These are phyloP conservation scores for Hydrochoerus hydrochaeris DNA, from an alignment of 2,113 vertebrate species.

Conservation along the genomic window DNA sequence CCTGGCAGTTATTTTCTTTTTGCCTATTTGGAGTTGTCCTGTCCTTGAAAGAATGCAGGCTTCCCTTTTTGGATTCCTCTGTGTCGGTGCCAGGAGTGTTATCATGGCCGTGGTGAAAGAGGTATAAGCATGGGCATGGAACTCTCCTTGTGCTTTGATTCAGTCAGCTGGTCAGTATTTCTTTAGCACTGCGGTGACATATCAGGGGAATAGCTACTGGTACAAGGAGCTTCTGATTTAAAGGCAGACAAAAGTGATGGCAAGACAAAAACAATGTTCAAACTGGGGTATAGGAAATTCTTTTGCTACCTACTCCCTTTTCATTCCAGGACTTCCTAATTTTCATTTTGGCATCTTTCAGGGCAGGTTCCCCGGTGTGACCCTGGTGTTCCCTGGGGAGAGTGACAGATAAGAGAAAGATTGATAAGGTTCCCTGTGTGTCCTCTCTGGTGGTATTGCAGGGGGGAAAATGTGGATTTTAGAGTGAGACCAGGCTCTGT, in stretches of 20 bases:
- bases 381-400: background rate
- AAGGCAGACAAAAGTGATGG: background rate
- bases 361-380: background rate
- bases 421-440: no score
- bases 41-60: background rate
- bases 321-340: background rate
- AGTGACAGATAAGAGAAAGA: background rate
- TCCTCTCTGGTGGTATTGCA: background rate
- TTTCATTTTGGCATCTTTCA: background rate
- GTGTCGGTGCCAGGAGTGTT: background rate
- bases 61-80: conserved; percentile 12
- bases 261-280: background rate
- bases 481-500: background rate
- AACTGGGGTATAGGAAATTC: background rate
- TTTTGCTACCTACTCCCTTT: background rate
- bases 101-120: background rate
- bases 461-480: background rate
- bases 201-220: background rate
- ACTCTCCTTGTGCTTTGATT: background rate
- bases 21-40: background rate
- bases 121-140: background rate
- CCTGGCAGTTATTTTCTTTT: background rate
- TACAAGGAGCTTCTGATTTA: background rate
- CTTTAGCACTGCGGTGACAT: background rate
- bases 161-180: background rate